These are phyloP conservation scores for Anser cygnoides DNA, from an alignment of 2,113 vertebrate genomes.

Conservation along the genomic window DNA sequence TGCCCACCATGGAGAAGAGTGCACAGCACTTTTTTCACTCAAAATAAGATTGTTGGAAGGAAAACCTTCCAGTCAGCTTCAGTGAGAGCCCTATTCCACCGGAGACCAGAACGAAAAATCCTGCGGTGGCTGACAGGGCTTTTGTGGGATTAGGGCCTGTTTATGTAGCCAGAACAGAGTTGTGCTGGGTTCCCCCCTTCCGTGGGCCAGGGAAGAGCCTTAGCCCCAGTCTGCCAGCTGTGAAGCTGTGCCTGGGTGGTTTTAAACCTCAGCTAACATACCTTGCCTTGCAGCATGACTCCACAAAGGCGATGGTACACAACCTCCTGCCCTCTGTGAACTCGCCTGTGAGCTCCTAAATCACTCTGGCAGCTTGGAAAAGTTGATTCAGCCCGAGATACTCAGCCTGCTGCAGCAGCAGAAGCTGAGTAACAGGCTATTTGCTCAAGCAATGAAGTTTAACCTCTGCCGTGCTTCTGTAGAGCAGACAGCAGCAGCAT, in stretches of 20 bases:
- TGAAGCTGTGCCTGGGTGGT: background rate
- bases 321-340: background rate
- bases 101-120: background rate
- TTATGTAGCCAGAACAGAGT: background rate
- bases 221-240: background rate
- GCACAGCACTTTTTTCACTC: background rate
- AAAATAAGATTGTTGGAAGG: background rate
- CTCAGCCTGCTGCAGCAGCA: background rate
- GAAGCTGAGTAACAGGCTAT: background rate
- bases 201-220: background rate
- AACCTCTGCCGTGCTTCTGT: background rate
- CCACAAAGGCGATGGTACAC: background rate
- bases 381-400: background rate
- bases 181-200: background rate
- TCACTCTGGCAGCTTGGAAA: conserved; percentile 3
- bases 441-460: background rate
- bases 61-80: background rate
- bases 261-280: background rate
- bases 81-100: background rate
- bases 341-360: conserved; percentile 20
- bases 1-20: background rate
- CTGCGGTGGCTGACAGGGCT: background rate
- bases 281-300: background rate
- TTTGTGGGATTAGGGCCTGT: background rate
- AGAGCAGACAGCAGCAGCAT: background rate